Evolutionary conservation across 2,888 invertebrate species (phyloP).

Genomic region (Podabrus alpinus): DNA sequence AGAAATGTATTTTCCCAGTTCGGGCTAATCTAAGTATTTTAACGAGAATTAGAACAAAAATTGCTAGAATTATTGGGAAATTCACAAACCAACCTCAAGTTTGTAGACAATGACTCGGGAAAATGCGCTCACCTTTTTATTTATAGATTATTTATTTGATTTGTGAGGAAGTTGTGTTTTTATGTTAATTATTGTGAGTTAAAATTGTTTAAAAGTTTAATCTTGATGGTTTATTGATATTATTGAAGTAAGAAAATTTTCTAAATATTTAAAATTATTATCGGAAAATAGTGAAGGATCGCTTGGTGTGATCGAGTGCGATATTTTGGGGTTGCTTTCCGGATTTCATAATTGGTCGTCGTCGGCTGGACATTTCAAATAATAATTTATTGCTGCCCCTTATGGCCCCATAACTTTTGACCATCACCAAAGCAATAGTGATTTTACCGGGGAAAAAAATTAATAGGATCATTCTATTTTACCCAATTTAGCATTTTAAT

Average conservation of each 20-base stretch:
- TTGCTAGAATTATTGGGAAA: background rate
- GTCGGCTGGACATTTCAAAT: no score
- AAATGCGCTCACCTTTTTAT: background rate
- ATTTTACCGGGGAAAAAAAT: background rate
- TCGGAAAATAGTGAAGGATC: no score
- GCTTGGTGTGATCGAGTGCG: no score
- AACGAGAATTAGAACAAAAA: conserved; percentile 6
- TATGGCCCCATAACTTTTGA: no score
- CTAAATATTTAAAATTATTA: background rate
- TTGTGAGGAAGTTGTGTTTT: background rate
- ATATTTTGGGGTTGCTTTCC: no score
- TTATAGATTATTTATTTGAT: background rate
- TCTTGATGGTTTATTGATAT: background rate
- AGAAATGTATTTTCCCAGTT: background rate
- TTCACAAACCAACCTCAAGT: background rate
- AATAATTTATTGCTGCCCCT: no score
- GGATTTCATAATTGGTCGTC: no score
- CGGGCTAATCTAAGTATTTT: conserved; percentile 7
- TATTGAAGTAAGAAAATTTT: background rate
- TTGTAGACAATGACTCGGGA: background rate
- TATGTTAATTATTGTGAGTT: background rate
- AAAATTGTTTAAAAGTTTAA: background rate
- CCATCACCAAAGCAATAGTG: no score
- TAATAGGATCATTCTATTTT: no score
- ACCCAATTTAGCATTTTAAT: background rate